Evolutionary conservation across 2,888 invertebrate genomes (phyloP).

Genomic region (Seladonia tumulorum): DNA sequence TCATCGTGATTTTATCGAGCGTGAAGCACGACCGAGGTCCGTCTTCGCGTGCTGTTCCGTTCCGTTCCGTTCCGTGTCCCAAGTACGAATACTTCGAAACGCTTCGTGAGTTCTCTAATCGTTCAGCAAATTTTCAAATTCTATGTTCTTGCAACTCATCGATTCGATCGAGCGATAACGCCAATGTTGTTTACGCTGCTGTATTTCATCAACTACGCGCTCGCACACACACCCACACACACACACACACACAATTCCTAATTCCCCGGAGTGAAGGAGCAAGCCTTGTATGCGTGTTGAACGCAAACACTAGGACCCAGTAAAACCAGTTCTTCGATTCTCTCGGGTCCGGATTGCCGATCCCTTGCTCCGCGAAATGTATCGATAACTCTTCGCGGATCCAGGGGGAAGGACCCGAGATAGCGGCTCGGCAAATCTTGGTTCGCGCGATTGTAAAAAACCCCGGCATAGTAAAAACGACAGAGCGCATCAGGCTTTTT

Average conservation of each 20-base stretch:
- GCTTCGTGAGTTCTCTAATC: not conserved
- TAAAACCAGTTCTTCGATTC: conserved; percentile 47
- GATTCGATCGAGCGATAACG: not conserved
- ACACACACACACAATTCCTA: not conserved
- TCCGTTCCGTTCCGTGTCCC: not conserved
- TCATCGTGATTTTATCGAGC: conserved; percentile 67
- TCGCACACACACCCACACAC: not conserved
- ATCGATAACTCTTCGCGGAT: conserved; percentile 23
- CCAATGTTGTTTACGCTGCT: conserved; percentile 29
- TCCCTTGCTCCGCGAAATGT: not conserved
- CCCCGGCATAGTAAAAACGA: not conserved
- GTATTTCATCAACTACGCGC: not conserved
- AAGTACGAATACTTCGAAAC: not conserved
- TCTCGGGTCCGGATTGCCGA: not conserved
- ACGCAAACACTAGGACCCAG: conserved; percentile 10
- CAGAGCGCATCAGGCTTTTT: not conserved
- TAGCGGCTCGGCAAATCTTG: not conserved
- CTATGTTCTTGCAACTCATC: not conserved
- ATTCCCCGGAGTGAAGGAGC: not conserved
- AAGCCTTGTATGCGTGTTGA: not conserved
- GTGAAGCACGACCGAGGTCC: conserved; percentile 37
- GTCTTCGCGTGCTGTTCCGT: conserved; percentile 10
- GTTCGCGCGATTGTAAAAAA: not conserved
- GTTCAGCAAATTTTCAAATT: not conserved
- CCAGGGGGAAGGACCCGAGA: not conserved